Percentiles rank a stretch among this genome's conserved stretches.
Evolutionary conservation across 2,113 vertebrate species (phyloP).

Genomic region (Desmodus rotundus): DNA sequence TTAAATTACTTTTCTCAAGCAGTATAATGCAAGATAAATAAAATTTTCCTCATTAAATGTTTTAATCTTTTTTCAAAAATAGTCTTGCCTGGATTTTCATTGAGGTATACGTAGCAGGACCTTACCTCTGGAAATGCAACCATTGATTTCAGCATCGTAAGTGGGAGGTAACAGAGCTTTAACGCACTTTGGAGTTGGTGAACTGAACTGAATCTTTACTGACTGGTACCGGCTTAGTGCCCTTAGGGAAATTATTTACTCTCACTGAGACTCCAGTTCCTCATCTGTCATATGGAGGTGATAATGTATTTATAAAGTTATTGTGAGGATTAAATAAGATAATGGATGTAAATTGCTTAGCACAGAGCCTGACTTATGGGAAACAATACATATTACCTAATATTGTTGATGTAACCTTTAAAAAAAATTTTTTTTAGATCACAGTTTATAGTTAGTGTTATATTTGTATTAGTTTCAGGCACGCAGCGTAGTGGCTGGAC

Average conservation of each 20-base stretch:
- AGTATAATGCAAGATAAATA: slow-evolving; percentile 25
- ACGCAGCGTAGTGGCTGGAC: background rate
- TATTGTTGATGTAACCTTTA: background rate
- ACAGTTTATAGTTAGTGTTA: background rate
- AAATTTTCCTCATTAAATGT: background rate
- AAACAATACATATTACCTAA: background rate
- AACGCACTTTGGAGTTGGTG: background rate
- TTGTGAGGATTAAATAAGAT: background rate
- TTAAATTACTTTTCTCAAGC: background rate
- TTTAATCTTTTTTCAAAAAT: background rate
- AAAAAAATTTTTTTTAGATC: background rate
- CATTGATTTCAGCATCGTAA: background rate
- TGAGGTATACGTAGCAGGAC: background rate
- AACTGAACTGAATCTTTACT: background rate
- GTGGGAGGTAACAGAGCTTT: background rate
- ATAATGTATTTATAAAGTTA: background rate
- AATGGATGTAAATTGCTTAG: background rate
- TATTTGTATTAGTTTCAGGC: background rate
- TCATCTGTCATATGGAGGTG: background rate
- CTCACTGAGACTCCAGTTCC: background rate
- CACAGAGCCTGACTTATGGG: background rate
- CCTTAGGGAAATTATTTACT: background rate
- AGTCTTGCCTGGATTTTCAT: background rate
- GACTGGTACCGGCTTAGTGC: background rate
- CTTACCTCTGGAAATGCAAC: background rate